Conservation (phyloP, 2,113 vertebrate genomes). For the Balaenoptera acutorostrata region DNA sequence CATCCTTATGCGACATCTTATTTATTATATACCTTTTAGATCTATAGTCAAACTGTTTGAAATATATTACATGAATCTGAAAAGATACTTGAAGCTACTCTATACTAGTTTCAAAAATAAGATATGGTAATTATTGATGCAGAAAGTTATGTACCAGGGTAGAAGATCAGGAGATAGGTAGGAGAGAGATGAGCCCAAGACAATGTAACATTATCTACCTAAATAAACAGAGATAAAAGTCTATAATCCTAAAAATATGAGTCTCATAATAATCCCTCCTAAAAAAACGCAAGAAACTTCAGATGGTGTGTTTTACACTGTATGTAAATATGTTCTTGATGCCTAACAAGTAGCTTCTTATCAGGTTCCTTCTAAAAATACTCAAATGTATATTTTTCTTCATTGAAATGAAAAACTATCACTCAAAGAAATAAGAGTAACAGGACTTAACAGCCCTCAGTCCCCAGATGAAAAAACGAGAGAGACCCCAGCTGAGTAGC, state of each 20-base stretch:
- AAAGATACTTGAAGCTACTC: conserved; percentile 6
- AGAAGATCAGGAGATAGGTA: not conserved
- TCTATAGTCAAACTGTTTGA: not conserved
- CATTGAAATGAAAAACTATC: conserved; percentile 41
- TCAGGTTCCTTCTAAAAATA: not conserved
- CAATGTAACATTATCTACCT: not conserved
- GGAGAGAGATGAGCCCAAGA: not conserved
- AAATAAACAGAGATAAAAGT: conserved; percentile 24
- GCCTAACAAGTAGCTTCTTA: not conserved
- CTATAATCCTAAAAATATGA: conserved; percentile 40
- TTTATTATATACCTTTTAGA: not conserved
- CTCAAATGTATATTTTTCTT: not conserved
- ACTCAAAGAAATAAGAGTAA: not conserved
- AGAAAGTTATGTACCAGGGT: not conserved
- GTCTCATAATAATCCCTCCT: not conserved
- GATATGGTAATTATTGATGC: not conserved
- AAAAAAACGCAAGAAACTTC: not conserved
- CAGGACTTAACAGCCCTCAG: not conserved
- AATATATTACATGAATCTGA: not conserved
- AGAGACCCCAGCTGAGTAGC: not conserved
- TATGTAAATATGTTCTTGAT: conserved; percentile 8
- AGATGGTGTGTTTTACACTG: not conserved
- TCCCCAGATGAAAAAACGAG: not conserved
- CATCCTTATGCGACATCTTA: not conserved
- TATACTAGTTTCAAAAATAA: not conserved